These are phyloP conservation scores for Microctenopoma lineatum DNA, from an alignment of 2,797 vertebrate genomes.

Conservation along the genomic window DNA sequence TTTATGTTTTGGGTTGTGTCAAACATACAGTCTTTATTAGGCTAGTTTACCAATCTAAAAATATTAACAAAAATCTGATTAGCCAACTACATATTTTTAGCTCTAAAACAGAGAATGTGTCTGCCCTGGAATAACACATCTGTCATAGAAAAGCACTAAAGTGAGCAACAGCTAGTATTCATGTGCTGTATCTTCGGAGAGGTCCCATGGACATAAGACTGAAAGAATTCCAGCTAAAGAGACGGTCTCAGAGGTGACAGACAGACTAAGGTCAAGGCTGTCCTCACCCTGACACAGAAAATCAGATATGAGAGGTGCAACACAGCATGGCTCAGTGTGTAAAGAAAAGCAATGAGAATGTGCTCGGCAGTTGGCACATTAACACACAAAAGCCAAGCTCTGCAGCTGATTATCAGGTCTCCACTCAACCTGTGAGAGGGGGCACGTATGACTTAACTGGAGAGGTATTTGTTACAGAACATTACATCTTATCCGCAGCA, in stretches of 20 bases:
- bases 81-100: not conserved
- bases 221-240: constrained; percentile 18
- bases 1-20: not conserved
- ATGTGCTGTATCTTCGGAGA: constrained; percentile 6
- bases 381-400: constrained; percentile 56
- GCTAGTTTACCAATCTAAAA: too few relatives aligned
- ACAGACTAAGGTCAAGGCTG: constrained; percentile 45
- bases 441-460: constrained; percentile 69
- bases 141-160: constrained; percentile 36
- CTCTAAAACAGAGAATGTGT: not conserved
- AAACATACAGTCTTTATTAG: not conserved
- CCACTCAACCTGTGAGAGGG: constrained; percentile 51
- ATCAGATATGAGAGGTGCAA: constrained; percentile 27
- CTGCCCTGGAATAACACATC: constrained; percentile 70
- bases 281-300: constrained; percentile 39
- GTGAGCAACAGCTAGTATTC: constrained; percentile 11
- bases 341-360: constrained; percentile 47
- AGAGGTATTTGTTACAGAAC: constrained; percentile 78
- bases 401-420: constrained; percentile 72
- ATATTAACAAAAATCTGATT: too few relatives aligned
- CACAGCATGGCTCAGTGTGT: constrained; percentile 24
- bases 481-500: constrained; percentile 63
- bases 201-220: constrained; percentile 5
- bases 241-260: constrained; percentile 20
- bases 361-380: constrained; percentile 64